Evolutionary conservation across 2,888 invertebrate species (phyloP).

Genomic region (Limenitis camilla): DNA sequence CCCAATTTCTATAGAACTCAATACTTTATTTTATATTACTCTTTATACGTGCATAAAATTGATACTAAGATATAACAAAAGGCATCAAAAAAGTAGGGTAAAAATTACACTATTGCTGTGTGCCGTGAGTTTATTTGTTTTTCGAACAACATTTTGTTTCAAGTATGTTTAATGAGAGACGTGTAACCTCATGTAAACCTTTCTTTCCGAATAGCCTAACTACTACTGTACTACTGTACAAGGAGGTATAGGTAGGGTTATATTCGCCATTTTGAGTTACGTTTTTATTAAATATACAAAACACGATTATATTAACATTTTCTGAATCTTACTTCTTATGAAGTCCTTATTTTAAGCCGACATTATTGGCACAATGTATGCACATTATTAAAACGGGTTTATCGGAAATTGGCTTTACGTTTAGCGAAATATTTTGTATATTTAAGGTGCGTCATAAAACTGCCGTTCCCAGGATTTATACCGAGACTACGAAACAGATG

Average conservation of each 20-base stretch:
- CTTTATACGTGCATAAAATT: too few species aligned
- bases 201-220: too few species aligned
- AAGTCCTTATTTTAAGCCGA: conserved; percentile 1
- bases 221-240: too few species aligned
- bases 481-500: conserved; percentile 48
- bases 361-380: conserved; percentile 13
- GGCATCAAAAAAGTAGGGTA: too few species aligned
- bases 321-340: neutral
- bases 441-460: conserved; percentile 35
- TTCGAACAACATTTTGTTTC: too few species aligned
- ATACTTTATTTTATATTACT: conserved; percentile 4
- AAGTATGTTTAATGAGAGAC: too few species aligned
- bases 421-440: conserved; percentile 18
- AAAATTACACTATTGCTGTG: too few species aligned
- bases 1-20: conserved; percentile 31
- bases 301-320: neutral
- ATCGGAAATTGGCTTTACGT: conserved; percentile 11
- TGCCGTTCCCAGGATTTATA: conserved; percentile 31
- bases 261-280: neutral
- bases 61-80: too few species aligned
- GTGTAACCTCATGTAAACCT: too few species aligned
- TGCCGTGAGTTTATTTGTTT: too few species aligned
- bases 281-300: neutral
- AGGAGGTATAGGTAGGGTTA: too few species aligned
- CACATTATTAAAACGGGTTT: conserved; percentile 21